phyloP scores from a whole-genome alignment of 2,113 vertebrate species.

The Struthidea cinerea region DNA sequence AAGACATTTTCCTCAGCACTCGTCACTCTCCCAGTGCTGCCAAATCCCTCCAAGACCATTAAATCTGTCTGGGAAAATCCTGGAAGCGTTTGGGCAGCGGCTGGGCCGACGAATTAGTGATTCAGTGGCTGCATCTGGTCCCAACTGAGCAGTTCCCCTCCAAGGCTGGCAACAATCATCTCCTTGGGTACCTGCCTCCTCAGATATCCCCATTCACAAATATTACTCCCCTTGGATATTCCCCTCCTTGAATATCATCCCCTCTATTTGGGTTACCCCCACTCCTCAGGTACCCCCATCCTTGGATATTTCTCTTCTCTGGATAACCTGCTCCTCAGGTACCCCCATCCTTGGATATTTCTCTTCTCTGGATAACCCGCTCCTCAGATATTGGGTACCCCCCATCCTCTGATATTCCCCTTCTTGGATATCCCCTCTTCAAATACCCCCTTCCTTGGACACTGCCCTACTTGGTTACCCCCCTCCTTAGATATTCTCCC shows the following conservation, averaged over 20 bases:
- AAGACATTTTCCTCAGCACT: not conserved
- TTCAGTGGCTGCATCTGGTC: not conserved
- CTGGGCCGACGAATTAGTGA: not conserved
- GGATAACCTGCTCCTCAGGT: not conserved
- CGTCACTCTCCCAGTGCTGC: fast-evolving
- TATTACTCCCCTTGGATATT: not conserved
- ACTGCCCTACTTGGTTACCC: not conserved
- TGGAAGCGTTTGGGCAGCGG: not conserved
- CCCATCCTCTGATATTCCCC: not conserved
- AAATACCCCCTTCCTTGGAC: not conserved
- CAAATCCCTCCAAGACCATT: not conserved
- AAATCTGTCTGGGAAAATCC: not conserved
- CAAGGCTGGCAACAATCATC: not conserved
- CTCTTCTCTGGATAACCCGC: not conserved
- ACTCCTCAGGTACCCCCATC: not conserved
- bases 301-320: not conserved
- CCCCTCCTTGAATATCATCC: not conserved
- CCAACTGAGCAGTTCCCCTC: not conserved
- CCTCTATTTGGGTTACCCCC: not conserved
- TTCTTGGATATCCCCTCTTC: not conserved
- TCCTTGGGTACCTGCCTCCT: not conserved
- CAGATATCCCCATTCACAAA: not conserved
- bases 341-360: not conserved
- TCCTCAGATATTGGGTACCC: fast-evolving
- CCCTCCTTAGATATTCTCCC: not conserved